Evolutionary conservation across 2,113 vertebrate species (phyloP).

Genomic region (Chaetura pelagica): DNA sequence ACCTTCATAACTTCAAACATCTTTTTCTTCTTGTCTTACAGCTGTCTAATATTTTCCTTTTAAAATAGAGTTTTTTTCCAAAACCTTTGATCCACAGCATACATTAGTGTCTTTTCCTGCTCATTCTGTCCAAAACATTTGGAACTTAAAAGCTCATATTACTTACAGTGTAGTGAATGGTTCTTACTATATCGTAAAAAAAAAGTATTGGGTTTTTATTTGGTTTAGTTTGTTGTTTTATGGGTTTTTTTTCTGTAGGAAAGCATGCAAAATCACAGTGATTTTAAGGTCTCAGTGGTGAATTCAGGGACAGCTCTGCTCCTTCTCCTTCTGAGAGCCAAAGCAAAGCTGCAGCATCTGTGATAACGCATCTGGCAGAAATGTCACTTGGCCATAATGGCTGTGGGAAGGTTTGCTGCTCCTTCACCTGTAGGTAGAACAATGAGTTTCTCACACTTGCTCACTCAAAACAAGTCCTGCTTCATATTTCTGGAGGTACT

Average conservation of each 20-base stretch:
- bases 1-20: neutral
- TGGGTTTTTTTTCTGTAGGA: neutral
- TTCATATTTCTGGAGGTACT: neutral
- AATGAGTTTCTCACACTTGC: neutral
- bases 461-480: neutral
- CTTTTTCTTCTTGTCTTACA: neutral
- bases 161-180: neutral
- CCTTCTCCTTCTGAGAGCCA: neutral
- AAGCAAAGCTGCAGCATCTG: neutral
- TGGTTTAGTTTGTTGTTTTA: neutral
- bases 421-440: neutral
- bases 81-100: neutral
- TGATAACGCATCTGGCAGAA: neutral
- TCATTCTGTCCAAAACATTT: neutral
- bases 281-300: neutral
- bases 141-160: neutral
- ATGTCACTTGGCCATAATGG: neutral
- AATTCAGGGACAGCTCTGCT: neutral
- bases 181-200: neutral
- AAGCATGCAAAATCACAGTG: neutral
- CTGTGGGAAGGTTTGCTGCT: neutral
- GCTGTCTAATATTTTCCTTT: neutral
- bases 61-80: fast-evolving
- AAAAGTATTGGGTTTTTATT: neutral
- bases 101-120: neutral